These are phyloP conservation scores for Pagrus major DNA, from an alignment of 2,113 vertebrate genomes.

Conservation along the genomic window DNA sequence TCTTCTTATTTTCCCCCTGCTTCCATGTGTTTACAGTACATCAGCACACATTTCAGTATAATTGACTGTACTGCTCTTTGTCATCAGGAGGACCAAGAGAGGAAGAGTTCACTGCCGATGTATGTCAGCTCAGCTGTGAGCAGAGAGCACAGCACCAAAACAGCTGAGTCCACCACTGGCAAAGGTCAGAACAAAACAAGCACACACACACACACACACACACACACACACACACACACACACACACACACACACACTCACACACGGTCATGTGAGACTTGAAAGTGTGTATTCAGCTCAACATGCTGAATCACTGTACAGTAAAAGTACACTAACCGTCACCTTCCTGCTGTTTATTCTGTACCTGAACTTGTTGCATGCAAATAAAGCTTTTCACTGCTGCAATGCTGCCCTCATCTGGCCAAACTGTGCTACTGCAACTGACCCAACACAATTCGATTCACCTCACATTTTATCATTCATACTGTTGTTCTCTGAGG, in stretches of 20 bases:
- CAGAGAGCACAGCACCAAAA: slow-evolving; percentile 54
- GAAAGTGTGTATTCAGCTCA: too few relatives aligned
- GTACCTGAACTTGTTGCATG: background rate
- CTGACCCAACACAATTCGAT: background rate
- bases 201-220: background rate
- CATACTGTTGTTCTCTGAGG: background rate
- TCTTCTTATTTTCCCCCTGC: background rate
- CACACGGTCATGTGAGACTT: background rate
- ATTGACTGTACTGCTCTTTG: slow-evolving; percentile 17
- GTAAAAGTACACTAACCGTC: too few relatives aligned
- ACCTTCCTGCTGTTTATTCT: background rate
- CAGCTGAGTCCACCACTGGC: slow-evolving; percentile 56
- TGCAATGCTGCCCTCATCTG: slow-evolving; percentile 64
- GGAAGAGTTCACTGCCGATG: slow-evolving; percentile 61
- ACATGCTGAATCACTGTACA: too few relatives aligned
- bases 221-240: slow-evolving; percentile 9
- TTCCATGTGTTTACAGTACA: background rate
- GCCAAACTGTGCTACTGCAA: slow-evolving; percentile 29
- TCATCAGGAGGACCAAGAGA: slow-evolving; percentile 76
- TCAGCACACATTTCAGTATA: slow-evolving; percentile 7
- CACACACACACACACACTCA: slow-evolving; percentile 20
- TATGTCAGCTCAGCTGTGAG: slow-evolving; percentile 66
- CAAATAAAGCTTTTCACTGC: background rate
- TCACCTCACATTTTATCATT: background rate
- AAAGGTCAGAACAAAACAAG: slow-evolving; percentile 85